phyloP scores from a whole-genome alignment of 2,797 vertebrate species.

The Dendrocincla tyrannina region DNA sequence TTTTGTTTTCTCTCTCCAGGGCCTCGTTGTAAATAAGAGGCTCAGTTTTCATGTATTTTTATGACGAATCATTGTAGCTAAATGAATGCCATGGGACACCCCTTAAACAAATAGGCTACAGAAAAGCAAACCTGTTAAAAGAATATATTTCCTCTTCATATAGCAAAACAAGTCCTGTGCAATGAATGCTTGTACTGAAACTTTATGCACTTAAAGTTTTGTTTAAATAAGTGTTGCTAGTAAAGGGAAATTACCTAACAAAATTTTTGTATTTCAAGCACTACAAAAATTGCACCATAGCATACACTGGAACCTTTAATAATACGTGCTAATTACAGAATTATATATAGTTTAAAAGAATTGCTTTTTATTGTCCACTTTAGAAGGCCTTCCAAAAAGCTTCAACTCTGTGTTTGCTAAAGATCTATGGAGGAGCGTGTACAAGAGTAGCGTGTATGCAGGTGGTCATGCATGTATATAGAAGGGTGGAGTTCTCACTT shows the following conservation, averaged over 20 bases:
- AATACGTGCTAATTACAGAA: conserved; percentile 18
- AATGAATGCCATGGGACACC: conserved; percentile 69
- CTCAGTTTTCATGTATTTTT: conserved; percentile 70
- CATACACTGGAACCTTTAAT: conserved; percentile 10
- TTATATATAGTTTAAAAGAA: conserved; percentile 26
- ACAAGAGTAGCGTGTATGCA: background rate
- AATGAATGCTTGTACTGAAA: conserved; percentile 60
- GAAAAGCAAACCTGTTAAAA: conserved; percentile 65
- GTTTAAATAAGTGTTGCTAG: conserved; percentile 56
- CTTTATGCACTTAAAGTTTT: conserved; percentile 2
- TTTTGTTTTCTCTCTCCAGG: conserved; percentile 65
- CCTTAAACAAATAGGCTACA: conserved; percentile 68
- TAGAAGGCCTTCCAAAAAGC: background rate
- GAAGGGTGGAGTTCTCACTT: background rate
- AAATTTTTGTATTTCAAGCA: conserved; percentile 16
- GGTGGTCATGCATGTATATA: background rate
- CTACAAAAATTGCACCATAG: background rate
- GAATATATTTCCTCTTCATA: conserved; percentile 59
- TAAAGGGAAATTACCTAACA: conserved; percentile 61
- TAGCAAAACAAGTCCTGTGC: conserved; percentile 43
- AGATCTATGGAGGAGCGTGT: background rate
- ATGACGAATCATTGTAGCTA: conserved; percentile 64
- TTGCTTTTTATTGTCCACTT: conserved; percentile 39
- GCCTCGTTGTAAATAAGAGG: conserved; percentile 64
- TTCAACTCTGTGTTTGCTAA: background rate